Base-by-base conservation (phyloP, 2,888 invertebrate species). In the Globia sparganii region DNA sequence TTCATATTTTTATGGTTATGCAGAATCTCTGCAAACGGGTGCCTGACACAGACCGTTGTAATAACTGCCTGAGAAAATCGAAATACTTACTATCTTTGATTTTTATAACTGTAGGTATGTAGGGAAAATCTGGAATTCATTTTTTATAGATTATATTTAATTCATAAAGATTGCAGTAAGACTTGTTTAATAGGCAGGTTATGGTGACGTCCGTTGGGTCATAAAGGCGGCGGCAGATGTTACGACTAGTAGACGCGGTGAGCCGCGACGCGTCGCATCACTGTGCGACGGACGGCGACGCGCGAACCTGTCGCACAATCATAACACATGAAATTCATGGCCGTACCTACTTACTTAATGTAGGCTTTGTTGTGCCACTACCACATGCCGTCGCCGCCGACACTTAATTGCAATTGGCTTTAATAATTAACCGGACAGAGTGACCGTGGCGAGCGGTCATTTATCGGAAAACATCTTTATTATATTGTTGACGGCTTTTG, bases 391-490 rank as follows among this genome's bases (percentile, higher is more conserved):
- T 77, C 78, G 84, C 80, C 77, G 87, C 82, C 81, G 86, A 87
- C 86, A 87, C 85, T 88, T 92, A 91, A 92, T 91, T 91, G 89
- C 91, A 87, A 89, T 91, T 84, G 89, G 81, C 87, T 90, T 85
- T 70, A 90, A 91, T 92, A 91, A 92, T 92, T 91, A 91, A 90
- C 88, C 87, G 86, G 82, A 86, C 85, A 85, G 71, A 83, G 80
- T 85, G 87, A 83, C 86, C 86, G 85, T 85, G 78, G 83, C 81
- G 80, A 83, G 77, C 72, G 77, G 83, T 87, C 84, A 87, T 91
- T 93, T 90, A 92, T 92, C 89, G 86, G 86, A 78, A 89, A 91
- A 91, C 89, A 91, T 92, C 89, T 91, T 91, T 91, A 92, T 92
- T 90, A 87, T 84, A 85, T 84, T 68, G 43, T 71, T 64, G 75